Evolutionary conservation across 2,797 vertebrate species (phyloP).

Genomic region (Lepus oiostolus): DNA sequence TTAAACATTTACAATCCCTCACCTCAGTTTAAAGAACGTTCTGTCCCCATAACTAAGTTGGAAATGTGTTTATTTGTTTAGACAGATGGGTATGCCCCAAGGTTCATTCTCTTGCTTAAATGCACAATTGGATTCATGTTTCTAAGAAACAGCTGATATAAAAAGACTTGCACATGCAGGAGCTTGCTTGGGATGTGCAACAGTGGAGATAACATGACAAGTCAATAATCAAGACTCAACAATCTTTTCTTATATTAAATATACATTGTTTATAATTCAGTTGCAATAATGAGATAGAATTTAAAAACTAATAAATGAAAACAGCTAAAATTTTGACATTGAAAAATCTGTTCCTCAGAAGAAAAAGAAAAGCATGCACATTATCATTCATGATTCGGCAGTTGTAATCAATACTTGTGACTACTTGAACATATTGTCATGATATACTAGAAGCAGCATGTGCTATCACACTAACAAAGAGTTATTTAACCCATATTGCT

Average conservation of each 20-base stretch:
- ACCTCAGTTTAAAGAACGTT: slow-evolving; percentile 74
- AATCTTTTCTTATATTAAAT: background rate
- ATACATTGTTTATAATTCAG: background rate
- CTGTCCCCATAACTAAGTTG: slow-evolving; percentile 24
- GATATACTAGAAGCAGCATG: too few species aligned
- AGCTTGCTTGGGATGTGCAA: slow-evolving; percentile 47
- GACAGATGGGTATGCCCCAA: slow-evolving; percentile 67
- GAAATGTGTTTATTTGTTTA: slow-evolving; percentile 74
- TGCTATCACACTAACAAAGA: background rate
- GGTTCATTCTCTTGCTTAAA: slow-evolving; percentile 72
- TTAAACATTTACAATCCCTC: slow-evolving; percentile 74
- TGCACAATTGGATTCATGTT: slow-evolving; percentile 53
- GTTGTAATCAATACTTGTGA: background rate
- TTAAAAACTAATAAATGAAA: too few species aligned
- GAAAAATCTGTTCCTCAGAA: background rate
- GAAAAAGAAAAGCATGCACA: background rate
- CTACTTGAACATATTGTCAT: background rate
- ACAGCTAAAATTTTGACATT: background rate
- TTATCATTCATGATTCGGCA: background rate
- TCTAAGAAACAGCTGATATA: slow-evolving; percentile 68
- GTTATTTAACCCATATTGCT: slow-evolving; percentile 46
- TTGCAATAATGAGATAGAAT: background rate
- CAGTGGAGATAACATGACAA: background rate
- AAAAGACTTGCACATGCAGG: slow-evolving; percentile 19
- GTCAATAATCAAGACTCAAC: background rate